These are phyloP conservation scores for Henricia sp. DNA, from an alignment of 53 echinoderm and acorn worm species.

Conservation along the genomic window DNA sequence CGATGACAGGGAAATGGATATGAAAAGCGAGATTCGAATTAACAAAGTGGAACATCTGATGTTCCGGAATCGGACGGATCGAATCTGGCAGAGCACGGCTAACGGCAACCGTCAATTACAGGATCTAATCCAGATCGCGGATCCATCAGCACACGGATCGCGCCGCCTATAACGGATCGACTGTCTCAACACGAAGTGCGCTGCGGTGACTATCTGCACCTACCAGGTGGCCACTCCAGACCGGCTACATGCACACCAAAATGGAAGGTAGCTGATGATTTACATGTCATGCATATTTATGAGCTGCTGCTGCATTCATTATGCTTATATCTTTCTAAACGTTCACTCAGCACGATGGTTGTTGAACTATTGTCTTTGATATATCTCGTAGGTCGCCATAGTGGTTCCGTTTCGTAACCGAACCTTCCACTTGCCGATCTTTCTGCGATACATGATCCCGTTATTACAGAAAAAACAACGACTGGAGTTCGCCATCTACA, in stretches of 20 bases:
- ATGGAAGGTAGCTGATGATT: conserved; percentile 35
- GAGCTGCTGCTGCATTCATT: too few relatives aligned
- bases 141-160: too few relatives aligned
- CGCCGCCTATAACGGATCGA: neutral
- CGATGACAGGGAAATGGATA: too few relatives aligned
- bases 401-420: conserved; percentile 85
- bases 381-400: conserved; percentile 74
- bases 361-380: neutral
- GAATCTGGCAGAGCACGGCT: too few relatives aligned
- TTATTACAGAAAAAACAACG: conserved; percentile 80
- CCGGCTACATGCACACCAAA: conserved; percentile 32
- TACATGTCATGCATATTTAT: too few relatives aligned
- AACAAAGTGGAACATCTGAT: too few relatives aligned
- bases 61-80: too few relatives aligned
- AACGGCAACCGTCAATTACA: too few relatives aligned
- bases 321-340: neutral
- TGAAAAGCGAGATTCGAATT: too few relatives aligned
- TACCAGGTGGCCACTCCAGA: conserved; percentile 30
- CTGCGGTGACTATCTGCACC: conserved; percentile 16
- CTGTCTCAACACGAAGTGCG: neutral
- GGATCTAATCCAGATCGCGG: too few relatives aligned
- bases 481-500: conserved; percentile 81
- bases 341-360: neutral
- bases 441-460: conserved; percentile 81
- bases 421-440: conserved; percentile 73